phyloP scores from a whole-genome alignment of 2,888 invertebrate genomes.

The Agapostemon virescens region DNA sequence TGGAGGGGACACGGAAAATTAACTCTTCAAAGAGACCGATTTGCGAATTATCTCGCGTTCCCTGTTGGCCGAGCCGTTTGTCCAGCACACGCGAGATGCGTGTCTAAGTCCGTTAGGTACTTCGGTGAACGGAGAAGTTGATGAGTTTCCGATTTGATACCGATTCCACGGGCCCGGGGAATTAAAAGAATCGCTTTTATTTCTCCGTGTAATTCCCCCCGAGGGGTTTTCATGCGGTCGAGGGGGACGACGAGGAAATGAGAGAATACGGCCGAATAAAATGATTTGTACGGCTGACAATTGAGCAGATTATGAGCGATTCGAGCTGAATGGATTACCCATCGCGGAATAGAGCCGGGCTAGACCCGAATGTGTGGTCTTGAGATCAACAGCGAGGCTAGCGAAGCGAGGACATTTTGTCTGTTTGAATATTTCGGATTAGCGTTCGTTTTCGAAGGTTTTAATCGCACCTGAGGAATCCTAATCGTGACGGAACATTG shows the following conservation, averaged over 20 bases:
- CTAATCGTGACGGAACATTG: too few species aligned
- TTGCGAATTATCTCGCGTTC: constrained; percentile 1
- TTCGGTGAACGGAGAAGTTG: not conserved
- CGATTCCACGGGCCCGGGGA: not conserved
- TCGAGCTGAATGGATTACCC: not conserved
- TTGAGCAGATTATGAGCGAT: not conserved
- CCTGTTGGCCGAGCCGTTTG: not conserved
- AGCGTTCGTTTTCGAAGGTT: not conserved
- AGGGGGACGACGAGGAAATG: not conserved
- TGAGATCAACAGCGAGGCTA: not conserved
- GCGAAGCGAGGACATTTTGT: not conserved
- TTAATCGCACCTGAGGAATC: not conserved
- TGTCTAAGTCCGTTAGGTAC: not conserved
- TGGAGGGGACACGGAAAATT: not conserved
- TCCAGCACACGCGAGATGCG: constrained; percentile 1
- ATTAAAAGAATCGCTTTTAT: not conserved
- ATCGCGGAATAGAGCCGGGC: not conserved
- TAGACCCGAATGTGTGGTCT: not conserved
- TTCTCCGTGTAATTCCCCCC: not conserved
- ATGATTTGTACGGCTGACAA: constrained; percentile 4
- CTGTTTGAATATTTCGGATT: not conserved
- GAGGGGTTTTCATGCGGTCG: not conserved
- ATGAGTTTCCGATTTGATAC: constrained; percentile 3
- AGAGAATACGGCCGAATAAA: not conserved
- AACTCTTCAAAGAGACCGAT: constrained; percentile 23